Base-by-base conservation (phyloP, 2,888 invertebrate species). In the Sphaerophoria rueppellii region DNA sequence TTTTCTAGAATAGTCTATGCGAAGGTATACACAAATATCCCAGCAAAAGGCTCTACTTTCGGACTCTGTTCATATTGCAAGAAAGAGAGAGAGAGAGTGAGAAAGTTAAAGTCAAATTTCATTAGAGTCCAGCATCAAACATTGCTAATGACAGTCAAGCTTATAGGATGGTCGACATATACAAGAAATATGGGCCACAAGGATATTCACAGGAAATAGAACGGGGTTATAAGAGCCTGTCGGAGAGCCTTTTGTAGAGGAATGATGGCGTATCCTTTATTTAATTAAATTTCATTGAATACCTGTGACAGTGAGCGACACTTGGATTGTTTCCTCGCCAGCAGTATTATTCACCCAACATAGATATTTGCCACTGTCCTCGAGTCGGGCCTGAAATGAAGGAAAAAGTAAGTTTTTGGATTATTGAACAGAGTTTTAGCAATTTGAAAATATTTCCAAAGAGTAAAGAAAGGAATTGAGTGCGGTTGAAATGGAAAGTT, bases 291-390 rank as follows among this genome's bases (percentile, higher is more conserved):
- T 77, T 81, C 73, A 81, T 81, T 73, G 72, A 77, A 73, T 91
- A 95, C 96, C 95, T 91, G 95, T 96, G 82, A 97, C 95, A 87
- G 95, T 94, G 85, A 97, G 93, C 16, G 95, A 95, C 88, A 96
- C 95, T 89, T 95, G 94, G 58, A 96, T 94, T 54, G 95, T 95
- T 90, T 96, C 96, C 89, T 95, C 95, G 35, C 98, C 98, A 2
- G 96, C 95, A 6, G 96, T 95, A 91, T 98, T 98, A 92, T 97
- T 97, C 75, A 97, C 96, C 93, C 96, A 96, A 92, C 98, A 98
- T 76, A 96, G 94, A 92, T 97, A 98, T 88, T 95, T 94, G 65
- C 98, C 98, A 77, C 95, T 94, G 91, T 98, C 98, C 89, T 96
- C 96, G 69, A 95, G 92, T 81, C 95, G 92, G 83, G 91, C 92